Percentiles rank a stretch among this genome's conserved stretches.
Evolutionary conservation across 2,113 vertebrate genomes (phyloP).

Genomic region (Amblyornis subalaris): DNA sequence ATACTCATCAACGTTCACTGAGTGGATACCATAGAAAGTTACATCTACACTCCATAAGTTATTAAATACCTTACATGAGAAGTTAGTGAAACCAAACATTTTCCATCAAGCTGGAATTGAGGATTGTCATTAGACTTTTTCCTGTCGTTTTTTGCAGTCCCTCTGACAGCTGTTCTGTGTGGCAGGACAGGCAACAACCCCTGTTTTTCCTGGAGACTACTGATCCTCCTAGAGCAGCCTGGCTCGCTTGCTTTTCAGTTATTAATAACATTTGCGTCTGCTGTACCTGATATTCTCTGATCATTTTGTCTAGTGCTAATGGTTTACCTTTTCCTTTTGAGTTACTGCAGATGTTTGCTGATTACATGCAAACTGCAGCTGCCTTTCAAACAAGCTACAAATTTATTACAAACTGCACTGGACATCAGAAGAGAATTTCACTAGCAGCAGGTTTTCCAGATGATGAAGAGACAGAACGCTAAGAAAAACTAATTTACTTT

Average conservation of each 20-base stretch:
- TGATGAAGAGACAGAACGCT: neutral
- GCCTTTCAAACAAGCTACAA: neutral
- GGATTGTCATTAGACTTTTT: neutral
- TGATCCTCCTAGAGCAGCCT: neutral
- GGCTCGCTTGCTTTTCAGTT: neutral
- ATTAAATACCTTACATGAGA: neutral
- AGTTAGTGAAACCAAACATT: neutral
- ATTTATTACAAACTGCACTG: neutral
- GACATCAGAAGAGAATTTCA: neutral
- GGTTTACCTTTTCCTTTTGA: neutral
- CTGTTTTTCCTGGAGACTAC: neutral
- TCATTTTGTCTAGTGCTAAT: neutral
- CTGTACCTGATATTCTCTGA: neutral
- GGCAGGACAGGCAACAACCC: neutral
- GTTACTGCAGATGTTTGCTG: neutral
- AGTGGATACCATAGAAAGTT: neutral
- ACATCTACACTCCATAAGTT: neutral
- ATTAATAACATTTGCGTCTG: neutral
- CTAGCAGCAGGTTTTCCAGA: neutral
- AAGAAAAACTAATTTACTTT: conserved; percentile 29
- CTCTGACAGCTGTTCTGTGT: neutral
- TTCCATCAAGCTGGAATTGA: neutral
- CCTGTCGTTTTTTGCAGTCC: neutral
- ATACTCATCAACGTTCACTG: neutral
- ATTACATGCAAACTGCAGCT: neutral